Evolutionary conservation across 1,140 invertebrate genomes (phyloP).

Genomic region (Bombus turneri): DNA sequence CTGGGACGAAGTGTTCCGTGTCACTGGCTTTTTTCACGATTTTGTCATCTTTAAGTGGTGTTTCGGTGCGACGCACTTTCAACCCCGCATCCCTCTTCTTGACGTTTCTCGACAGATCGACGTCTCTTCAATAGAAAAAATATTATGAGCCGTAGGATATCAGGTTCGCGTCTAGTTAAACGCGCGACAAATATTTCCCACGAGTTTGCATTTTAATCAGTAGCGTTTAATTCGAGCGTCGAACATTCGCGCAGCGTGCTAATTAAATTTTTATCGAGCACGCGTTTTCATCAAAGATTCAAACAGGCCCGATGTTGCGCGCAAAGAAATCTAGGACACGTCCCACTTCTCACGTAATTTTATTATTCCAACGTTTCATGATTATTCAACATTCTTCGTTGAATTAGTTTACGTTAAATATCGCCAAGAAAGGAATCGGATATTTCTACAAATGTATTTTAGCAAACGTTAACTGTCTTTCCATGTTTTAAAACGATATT

Average conservation of each 20-base stretch:
- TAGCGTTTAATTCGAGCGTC: background rate
- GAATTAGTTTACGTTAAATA: background rate
- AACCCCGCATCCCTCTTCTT: background rate
- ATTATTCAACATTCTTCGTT: background rate
- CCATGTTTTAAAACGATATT: background rate
- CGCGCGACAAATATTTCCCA: background rate
- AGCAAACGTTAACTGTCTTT: rapidly evolving
- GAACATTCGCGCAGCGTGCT: background rate
- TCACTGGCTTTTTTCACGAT: conserved; percentile 5
- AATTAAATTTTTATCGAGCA: conserved; percentile 1
- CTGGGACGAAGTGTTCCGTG: background rate
- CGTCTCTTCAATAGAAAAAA: background rate
- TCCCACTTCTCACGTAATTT: background rate
- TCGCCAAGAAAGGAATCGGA: background rate
- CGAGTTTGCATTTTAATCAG: background rate
- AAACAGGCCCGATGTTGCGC: background rate
- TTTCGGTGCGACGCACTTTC: background rate
- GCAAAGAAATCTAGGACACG: background rate
- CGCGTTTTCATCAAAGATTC: background rate
- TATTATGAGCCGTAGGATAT: background rate
- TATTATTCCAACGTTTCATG: background rate
- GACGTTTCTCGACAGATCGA: conserved; percentile 14
- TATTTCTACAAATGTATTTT: no score
- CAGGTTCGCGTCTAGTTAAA: no score
- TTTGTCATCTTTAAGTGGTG: conserved; percentile 4